Percentiles rank a stretch among this genome's conserved stretches.
These are phyloP conservation scores for Meliscaeva auricollis DNA, from an alignment of 2,888 invertebrate species.

Conservation along the genomic window DNA sequence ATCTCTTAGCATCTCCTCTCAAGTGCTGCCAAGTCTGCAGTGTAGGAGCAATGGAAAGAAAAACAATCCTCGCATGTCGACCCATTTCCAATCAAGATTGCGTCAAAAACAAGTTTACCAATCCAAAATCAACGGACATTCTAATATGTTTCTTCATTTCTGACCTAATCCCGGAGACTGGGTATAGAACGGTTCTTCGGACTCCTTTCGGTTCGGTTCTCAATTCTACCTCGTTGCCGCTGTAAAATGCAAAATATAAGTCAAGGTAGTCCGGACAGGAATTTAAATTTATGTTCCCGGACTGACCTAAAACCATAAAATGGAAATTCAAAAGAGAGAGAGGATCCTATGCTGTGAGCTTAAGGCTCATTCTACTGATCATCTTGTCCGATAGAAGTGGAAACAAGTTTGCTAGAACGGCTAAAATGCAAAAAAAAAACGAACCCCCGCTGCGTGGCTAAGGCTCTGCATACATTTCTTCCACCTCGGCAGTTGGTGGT, in stretches of 20 bases:
- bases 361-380: neutral
- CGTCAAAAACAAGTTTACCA: conserved; percentile 58
- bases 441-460: neutral
- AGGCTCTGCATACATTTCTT: too few relatives aligned
- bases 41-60: neutral
- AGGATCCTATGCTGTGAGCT: conserved; percentile 36
- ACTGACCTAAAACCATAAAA: conserved; percentile 57
- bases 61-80: conserved; percentile 55
- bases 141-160: conserved; percentile 43
- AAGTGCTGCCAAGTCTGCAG: conserved; percentile 40
- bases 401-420: conserved; percentile 53
- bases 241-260: conserved; percentile 52
- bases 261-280: conserved; percentile 64
- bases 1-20: conserved; percentile 25
- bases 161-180: conserved; percentile 50
- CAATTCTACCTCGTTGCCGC: too few relatives aligned
- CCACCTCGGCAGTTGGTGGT: neutral
- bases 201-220: conserved; percentile 47
- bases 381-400: conserved; percentile 10
- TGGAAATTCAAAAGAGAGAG: conserved; percentile 38
- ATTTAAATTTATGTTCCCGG: conserved; percentile 62
- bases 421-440: neutral
- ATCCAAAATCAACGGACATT: conserved; percentile 30
- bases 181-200: conserved; percentile 51
- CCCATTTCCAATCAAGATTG: conserved; percentile 69